Evolutionary conservation across 2,888 invertebrate genomes (phyloP).

Genomic region (Leucoptera coffeella): DNA sequence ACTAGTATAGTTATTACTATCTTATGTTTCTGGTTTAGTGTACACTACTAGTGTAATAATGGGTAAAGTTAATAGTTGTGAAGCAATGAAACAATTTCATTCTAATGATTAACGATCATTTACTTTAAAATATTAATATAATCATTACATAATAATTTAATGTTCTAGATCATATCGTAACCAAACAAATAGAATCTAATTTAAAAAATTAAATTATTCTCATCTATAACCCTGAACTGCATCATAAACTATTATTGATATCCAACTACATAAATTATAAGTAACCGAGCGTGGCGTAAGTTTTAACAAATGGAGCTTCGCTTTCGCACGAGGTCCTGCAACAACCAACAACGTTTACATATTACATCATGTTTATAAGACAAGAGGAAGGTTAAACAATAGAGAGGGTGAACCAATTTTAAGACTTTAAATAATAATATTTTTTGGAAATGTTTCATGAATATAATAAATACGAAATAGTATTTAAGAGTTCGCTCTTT

Average conservation of each 20-base stretch:
- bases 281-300: slow-evolving; percentile 89
- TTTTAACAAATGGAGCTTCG: slow-evolving; percentile 89
- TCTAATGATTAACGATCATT: slow-evolving; percentile 53
- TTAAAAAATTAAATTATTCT: slow-evolving; percentile 31
- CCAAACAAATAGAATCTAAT: slow-evolving; percentile 35
- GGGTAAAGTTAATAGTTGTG: not conserved
- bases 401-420: no score
- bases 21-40: not conserved
- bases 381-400: no score
- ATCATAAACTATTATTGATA: slow-evolving; percentile 36
- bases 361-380: no score
- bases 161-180: slow-evolving; percentile 29
- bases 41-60: not conserved
- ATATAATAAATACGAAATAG: no score
- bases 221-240: slow-evolving; percentile 27
- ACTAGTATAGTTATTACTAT: no score
- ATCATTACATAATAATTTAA: slow-evolving; percentile 35
- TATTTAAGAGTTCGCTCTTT: no score
- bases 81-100: slow-evolving; percentile 23
- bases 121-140: slow-evolving; percentile 50
- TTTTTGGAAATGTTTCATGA: no score
- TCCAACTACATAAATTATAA: slow-evolving; percentile 63
- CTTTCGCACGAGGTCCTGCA: slow-evolving; percentile 79
- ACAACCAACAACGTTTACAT: slow-evolving; percentile 12
- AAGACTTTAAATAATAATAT: no score